Evolutionary conservation across 2,888 invertebrate species (phyloP), one percentile per base, ranked within the genome.

Genomic region (Carpatolechia fugitivella): DNA sequence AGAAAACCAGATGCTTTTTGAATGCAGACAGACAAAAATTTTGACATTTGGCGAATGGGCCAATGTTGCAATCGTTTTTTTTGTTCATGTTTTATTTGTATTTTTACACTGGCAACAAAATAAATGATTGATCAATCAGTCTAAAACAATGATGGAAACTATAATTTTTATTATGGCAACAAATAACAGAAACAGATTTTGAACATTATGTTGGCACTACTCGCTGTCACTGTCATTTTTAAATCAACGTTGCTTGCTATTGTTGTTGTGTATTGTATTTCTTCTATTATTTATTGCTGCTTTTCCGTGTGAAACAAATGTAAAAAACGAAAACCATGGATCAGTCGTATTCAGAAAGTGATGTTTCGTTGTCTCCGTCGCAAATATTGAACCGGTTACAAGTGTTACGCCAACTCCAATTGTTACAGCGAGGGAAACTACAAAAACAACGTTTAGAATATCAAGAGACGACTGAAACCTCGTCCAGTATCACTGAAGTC

Each of bases 381-480:
- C 83, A 86, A 76, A 77, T 89, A 66, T 71, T 90, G 52, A 86
- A 87, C 60, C 73, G 88, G 20, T 71, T 90, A 54, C 85, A 87
- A 73, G 70, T 84, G 52, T 65, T 90, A 44, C 75, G 88, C 38
- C 87, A 85, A 59, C 66, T 87, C 46, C 89, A 89, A 67, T 58
- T 86, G 36, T 56, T 88, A 55, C 88, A 89, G 65, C 85, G 84
- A 73, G 85, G 82, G 70, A 89, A 89, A 76, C 71, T 90, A 38
- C 82, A 85, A 64, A 85, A 85, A 72, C 88, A 89, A 58, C 77
- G 77, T 30, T 72, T 81, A 58, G 72, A 83, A 44, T 85, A 81
- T 56, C 76, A 80, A 62, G 81, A 82, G 56, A 74, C 74, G 18
- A 68, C 83, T 41, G 83, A 82, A 70, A 76, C 70, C 53, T 77